Evolutionary conservation across 2,113 vertebrate genomes (phyloP), one percentile per base, ranked within the genome.

Genomic region (Hyla sarda): DNA sequence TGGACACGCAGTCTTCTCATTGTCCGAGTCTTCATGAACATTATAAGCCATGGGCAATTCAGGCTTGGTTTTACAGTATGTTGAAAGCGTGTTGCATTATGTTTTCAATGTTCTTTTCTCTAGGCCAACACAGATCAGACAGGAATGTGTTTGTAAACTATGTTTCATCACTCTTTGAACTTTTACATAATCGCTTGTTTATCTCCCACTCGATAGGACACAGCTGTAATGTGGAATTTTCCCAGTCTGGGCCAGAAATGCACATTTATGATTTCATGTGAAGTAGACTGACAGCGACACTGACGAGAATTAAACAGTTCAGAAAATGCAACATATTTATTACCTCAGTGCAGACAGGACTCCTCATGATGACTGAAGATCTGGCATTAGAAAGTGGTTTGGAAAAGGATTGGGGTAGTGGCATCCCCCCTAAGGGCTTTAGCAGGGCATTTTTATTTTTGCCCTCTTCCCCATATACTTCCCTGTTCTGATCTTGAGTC

Each of bases 81-180:
- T 81, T 62, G 58, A 47, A 81, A 62, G 23, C 37, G 9, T 9
- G 9, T 81, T 81, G 56, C 56, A 65, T 81, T 65, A 81, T 65
- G 34, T 47, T 62, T 65, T 65, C 34, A 30, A 25, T 81, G 78
- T 47, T 45, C 56, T 47, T 14, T 60, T 56, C 77, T 58, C 28
- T n/a, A 45, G 37, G 58, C 78, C 58, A 65, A 37, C 32, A 9
- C 54, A 0, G 41, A 48, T 80, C 23, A 17, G 16, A 47, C 21
- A 28, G 58, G n/a, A 81, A 65, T 47, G 56, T 62, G n/a, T 81
- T 45, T 62, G 34, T 81, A 65, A 81, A 80, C 34, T 45, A 21
- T 8, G 37, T 81, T 81, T 81, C 58, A 65, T 65, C 56, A 80
- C 34, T n/a, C 23, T 10, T 34, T 47, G 54, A 45, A 80, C 54